Evolutionary conservation across 1,140 invertebrate genomes (phyloP), one percentile per base, ranked within the genome.

Genomic region (Grapholita molesta): DNA sequence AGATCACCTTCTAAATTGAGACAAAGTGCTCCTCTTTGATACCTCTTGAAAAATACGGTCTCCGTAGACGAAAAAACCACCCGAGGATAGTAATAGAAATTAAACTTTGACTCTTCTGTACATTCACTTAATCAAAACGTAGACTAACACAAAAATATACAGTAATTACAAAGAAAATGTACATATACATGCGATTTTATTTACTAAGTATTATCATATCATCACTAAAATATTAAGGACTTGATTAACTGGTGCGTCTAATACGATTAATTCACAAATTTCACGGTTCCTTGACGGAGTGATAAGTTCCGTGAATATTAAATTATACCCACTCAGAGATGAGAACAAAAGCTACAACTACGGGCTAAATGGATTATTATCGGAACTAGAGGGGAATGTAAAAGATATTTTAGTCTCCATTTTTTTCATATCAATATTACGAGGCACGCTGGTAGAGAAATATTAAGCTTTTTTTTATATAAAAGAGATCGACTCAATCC

Each of bases 231-330:
- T 67, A 66, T 78, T 73, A 76, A 76, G 71, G 72, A 74, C 32
- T 52, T 12, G 68, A 72, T 73, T 77, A 71, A 77, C 68, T 65
- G 64, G 72, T 73, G 38, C 72, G 68, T 53, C 67, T 73, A 80
- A 80, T 74, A 32, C 70, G 70, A 67, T 73, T 75, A 75, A 73
- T 71, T 76, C 28, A 69, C 7, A 74, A 67, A 78, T 76, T 78
- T 77, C 66, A 78, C 69, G 69, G 68, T 72, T 78, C 66, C 72
- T 76, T 76, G 71, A 75, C 71, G 68, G 72, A 73, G 42, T 28
- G 8, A 68, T 73, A 71, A 78, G 78, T 74, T 74, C 68, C 64
- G 48, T 70, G 48, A 67, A 53, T 74, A 55, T 55, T 55, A 25
- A 55, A 55, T 55, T 55, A 55, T 12, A 55, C 21, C 53, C 24